Percentiles rank a stretch among this genome's conserved stretches.
phyloP scores from a whole-genome alignment of 2,113 vertebrate genomes.

The Hassar affinis region DNA sequence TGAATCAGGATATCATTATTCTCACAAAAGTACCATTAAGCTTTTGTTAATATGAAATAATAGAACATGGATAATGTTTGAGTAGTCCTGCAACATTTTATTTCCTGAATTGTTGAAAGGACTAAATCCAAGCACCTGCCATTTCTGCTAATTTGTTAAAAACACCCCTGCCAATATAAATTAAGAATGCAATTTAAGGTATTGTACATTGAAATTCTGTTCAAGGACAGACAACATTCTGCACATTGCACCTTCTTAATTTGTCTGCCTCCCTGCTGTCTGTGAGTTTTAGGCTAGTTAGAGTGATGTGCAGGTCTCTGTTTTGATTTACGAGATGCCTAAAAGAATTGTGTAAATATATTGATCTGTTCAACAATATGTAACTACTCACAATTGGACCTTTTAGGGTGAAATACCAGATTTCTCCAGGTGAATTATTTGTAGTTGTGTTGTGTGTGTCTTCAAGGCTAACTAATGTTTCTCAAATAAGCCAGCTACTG shows the following conservation, averaged over 20 bases:
- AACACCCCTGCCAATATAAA: not conserved
- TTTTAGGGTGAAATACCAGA: not conserved
- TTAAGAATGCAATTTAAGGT: not conserved
- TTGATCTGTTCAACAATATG: not conserved
- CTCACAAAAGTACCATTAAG: conserved; percentile 12
- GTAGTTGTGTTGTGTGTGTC: not conserved
- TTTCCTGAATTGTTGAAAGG: not conserved
- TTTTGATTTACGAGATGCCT: not conserved
- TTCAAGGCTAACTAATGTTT: not conserved
- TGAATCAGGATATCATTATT: conserved; percentile 28
- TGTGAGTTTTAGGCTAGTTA: not conserved
- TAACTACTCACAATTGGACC: not conserved
- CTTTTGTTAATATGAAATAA: conserved; percentile 19
- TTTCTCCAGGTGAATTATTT: not conserved
- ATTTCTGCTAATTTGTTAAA: not conserved
- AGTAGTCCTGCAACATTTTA: conserved; percentile 2
- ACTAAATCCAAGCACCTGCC: not conserved
- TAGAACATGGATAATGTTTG: not conserved
- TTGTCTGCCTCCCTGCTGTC: not conserved
- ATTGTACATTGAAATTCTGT: not conserved
- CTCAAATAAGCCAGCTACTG: not conserved
- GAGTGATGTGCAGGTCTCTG: not conserved
- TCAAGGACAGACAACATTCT: not conserved
- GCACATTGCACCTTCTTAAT: not conserved
- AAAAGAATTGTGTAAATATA: not conserved